Conservation (phyloP, 2,113 vertebrate species). For the Panurus biarmicus region DNA sequence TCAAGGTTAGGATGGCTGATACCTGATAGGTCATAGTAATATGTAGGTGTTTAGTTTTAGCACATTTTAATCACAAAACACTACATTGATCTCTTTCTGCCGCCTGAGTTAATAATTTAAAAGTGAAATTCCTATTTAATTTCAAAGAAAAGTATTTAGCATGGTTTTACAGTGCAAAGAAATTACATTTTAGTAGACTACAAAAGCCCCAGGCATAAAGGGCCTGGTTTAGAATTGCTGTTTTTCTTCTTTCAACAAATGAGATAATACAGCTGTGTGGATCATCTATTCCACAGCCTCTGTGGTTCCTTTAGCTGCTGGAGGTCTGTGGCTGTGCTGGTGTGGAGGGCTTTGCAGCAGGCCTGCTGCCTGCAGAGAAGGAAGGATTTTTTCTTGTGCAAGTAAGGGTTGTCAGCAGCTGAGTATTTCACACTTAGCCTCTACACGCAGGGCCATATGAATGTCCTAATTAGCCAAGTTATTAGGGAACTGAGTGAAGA, state of each 20-base stretch:
- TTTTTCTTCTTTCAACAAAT: background rate
- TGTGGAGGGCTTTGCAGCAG: background rate
- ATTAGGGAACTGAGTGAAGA: background rate
- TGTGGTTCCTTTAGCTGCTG: background rate
- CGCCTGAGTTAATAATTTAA: background rate
- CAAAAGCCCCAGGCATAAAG: background rate
- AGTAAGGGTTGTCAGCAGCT: background rate
- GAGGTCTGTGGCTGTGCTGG: background rate
- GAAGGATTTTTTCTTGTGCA: background rate
- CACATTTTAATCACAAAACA: background rate
- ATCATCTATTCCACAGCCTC: background rate
- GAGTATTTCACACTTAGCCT: background rate
- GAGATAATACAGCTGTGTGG: background rate
- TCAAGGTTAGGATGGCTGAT: background rate
- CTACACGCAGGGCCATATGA: background rate
- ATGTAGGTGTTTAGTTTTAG: background rate
- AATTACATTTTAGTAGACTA: background rate
- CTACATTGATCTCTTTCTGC: background rate
- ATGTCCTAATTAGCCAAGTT: background rate
- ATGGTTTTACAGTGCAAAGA: background rate
- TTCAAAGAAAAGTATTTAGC: background rate
- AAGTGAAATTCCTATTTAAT: background rate
- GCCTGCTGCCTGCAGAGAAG: background rate
- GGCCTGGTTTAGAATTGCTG: background rate
- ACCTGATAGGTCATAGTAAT: background rate